These are phyloP conservation scores for Peribatodes rhomboidaria DNA, from an alignment of 2,888 invertebrate species.

Conservation along the genomic window DNA sequence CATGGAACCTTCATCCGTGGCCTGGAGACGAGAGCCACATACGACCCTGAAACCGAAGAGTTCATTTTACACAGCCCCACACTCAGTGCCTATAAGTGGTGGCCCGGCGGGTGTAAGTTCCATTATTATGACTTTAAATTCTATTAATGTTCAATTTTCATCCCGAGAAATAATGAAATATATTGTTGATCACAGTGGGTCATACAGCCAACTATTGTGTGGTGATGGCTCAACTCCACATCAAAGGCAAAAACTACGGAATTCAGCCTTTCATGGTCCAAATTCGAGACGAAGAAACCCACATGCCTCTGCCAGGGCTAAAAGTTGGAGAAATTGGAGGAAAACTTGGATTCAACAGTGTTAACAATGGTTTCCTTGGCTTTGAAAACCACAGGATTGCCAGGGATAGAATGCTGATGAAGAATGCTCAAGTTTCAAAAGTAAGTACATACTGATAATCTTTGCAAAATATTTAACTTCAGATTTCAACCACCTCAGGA, in stretches of 20 bases:
- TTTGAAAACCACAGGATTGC: conserved; percentile 95
- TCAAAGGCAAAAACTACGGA: conserved; percentile 92
- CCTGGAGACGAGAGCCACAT: conserved; percentile 96
- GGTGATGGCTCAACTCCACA: conserved; percentile 96
- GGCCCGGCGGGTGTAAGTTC: conserved; percentile 96
- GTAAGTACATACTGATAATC: not conserved
- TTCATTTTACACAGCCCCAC: conserved; percentile 96
- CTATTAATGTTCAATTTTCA: not conserved
- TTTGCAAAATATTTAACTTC: too few relatives aligned
- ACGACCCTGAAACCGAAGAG: conserved; percentile 93
- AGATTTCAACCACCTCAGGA: too few relatives aligned
- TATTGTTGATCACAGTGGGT: conserved; percentile 89
- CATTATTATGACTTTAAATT: not conserved
- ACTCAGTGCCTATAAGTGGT: conserved; percentile 97
- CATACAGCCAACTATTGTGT: conserved; percentile 96
- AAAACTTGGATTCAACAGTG: conserved; percentile 95
- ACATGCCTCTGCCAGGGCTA: conserved; percentile 94
- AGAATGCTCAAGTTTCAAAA: conserved; percentile 91
- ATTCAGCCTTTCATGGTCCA: conserved; percentile 97
- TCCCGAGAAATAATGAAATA: not conserved
- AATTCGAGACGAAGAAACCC: conserved; percentile 95
- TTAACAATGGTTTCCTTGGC: conserved; percentile 97
- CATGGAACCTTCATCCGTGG: conserved; percentile 98
- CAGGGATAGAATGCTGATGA: conserved; percentile 96
- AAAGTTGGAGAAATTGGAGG: conserved; percentile 97